Evolutionary conservation across 2,113 vertebrate species (phyloP), one percentile per base, ranked within the genome.

Genomic region (Rostratula benghalensis): DNA sequence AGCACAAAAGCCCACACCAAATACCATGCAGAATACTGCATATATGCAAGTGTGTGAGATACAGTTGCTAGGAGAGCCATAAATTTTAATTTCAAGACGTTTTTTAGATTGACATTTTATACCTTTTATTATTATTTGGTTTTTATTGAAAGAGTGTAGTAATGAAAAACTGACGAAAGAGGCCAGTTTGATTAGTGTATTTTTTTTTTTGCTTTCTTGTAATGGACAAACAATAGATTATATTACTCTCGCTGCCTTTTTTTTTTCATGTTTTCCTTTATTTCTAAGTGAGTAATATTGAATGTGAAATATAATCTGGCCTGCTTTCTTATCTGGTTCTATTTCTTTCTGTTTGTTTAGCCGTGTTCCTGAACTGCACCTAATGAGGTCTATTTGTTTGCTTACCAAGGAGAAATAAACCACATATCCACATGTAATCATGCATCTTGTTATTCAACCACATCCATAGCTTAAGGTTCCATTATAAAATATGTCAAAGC

Each of bases 1-100:
- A 91, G 80, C 86, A 94, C 89, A 94, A 91, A 96, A 95, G 73
- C 94, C 93, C 11, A 3, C 61, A 87, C 76, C 61, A 83, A 50
- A 84, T 64, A 87, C n/a, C 39, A 35, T 84, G 54, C 60, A 87
- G 57, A 92, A 93, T 94, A 41, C 57, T 65, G 76, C 56, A 57
- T 84, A 48, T 53, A 23, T 87, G 88, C 80, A 75, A 91, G 83
- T 56, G 33, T 95, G 79, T 76, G 80, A 97, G 69, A 61, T 87
- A 90, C 60, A 83, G 95, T 96, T 94, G 90, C 94, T 96, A 90
- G 60, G 83, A 92, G 68, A 96, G 76, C 30, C 69, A 69, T 93
- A 91, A 64, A 91, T 96, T 94, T 92, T 91, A 41, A 69, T 93
- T 93, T 96, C 73, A 65, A 76, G 57, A 33, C 20, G 31, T 89